These are phyloP conservation scores for Eristalinus sepulchralis DNA, from an alignment of 2,888 invertebrate genomes.

Conservation along the genomic window DNA sequence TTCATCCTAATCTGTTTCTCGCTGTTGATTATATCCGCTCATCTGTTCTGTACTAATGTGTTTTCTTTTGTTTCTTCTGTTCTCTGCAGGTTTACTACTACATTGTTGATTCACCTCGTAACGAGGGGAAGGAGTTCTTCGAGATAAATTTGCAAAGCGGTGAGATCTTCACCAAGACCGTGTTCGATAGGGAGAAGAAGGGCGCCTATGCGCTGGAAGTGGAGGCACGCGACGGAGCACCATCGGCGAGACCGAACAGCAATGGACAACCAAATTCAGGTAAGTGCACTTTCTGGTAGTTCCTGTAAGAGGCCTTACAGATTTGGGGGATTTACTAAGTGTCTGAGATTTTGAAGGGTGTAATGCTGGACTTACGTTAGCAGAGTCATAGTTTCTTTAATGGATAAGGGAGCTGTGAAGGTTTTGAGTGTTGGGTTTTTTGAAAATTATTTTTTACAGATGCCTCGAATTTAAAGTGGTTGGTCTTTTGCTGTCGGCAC, in stretches of 20 bases:
- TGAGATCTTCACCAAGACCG: slow-evolving; percentile 96
- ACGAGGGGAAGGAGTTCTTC: slow-evolving; percentile 97
- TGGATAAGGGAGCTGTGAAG: too few species aligned
- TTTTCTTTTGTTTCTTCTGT: slow-evolving; percentile 1
- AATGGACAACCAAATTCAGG: slow-evolving; percentile 98
- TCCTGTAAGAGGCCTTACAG: neutral
- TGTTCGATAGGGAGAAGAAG: slow-evolving; percentile 99
- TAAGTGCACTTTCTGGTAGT: slow-evolving; percentile 81
- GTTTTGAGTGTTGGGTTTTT: too few species aligned
- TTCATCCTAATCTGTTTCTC: neutral
- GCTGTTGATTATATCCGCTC: neutral
- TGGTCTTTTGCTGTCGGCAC: too few species aligned
- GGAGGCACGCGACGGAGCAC: slow-evolving; percentile 96
- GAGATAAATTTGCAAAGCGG: slow-evolving; percentile 98
- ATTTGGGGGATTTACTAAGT: neutral
- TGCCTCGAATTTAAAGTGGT: too few species aligned
- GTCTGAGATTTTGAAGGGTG: neutral
- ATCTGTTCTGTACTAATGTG: neutral
- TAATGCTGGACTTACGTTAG: too few species aligned
- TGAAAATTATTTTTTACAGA: too few species aligned
- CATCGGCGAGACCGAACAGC: slow-evolving; percentile 97
- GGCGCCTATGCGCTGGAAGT: slow-evolving; percentile 98
- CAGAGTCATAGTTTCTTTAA: too few species aligned
- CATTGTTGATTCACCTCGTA: slow-evolving; percentile 94
- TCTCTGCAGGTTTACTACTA: slow-evolving; percentile 92